phyloP scores from a whole-genome alignment of 2,797 vertebrate genomes.

The Sciurus carolinensis region DNA sequence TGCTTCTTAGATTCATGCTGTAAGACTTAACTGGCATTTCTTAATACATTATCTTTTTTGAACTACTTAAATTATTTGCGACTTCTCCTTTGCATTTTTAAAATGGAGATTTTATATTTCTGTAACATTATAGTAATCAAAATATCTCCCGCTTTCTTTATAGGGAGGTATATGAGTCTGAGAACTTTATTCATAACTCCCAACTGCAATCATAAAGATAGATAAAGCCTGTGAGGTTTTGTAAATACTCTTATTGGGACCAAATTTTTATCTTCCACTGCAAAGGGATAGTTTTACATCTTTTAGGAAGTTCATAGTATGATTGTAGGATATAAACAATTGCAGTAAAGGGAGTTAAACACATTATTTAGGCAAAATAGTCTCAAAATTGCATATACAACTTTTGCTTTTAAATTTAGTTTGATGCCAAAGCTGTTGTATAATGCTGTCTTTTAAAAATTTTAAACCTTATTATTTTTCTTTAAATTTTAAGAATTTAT shows the following conservation, averaged over 20 bases:
- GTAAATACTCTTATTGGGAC: neutral
- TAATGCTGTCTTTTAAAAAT: neutral
- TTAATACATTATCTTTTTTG: neutral
- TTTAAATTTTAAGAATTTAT: neutral
- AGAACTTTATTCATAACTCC: constrained; percentile 22
- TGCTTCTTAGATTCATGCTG: neutral
- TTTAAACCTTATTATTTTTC: neutral
- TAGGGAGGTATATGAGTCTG: neutral
- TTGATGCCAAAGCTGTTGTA: constrained; percentile 15
- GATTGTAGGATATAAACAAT: neutral
- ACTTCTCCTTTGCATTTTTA: neutral
- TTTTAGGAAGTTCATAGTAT: neutral
- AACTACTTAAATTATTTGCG: constrained; percentile 3
- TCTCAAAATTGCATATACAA: neutral
- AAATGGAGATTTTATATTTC: neutral
- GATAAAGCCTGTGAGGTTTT: neutral
- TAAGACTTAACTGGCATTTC: neutral
- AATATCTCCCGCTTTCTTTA: neutral
- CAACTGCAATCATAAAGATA: constrained; percentile 10
- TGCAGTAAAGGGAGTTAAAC: neutral
- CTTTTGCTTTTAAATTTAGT: constrained; percentile 30
- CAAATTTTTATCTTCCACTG: neutral
- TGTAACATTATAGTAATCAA: neutral
- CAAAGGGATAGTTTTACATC: neutral
- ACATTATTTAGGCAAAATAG: neutral